Base-by-base conservation (phyloP, 1,140 invertebrate genomes). In the Saccostrea echinata region DNA sequence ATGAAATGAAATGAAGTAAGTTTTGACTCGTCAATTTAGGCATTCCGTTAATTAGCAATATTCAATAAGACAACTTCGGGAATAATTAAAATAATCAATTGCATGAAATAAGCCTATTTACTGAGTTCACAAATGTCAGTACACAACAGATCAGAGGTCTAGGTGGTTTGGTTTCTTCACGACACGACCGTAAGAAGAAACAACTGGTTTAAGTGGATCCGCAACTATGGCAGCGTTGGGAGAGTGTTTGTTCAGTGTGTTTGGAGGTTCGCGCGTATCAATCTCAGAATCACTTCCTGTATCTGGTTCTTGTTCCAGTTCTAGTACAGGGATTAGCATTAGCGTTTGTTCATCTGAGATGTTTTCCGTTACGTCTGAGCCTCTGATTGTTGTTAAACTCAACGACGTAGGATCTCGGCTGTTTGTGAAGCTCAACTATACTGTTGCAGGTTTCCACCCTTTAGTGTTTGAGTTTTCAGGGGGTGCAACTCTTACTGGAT, bases 341-440 rank as follows among this genome's bases (percentile, higher is more conserved):
- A 27, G 4, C 18, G 21, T 8, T 84, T 64, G 84, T 6, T 9
- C 53, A 12, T 84, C 85, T 33, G n/a, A 82, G 18, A 53, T 87
- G 86, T 84, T 87, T 82, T 27, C 76, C 12, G 53, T 87, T 87
- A 87, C n/a, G n/a, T n/a, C n/a, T n/a, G n/a, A n/a, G n/a, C n/a
- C n/a, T n/a, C n/a, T n/a, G n/a, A n/a, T n/a, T n/a, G n/a, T n/a
- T n/a, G n/a, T n/a, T n/a, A n/a, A n/a, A n/a, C n/a, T n/a, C n/a
- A n/a, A n/a, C 80, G 6, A 84, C 27, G 57, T 87, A 87, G 11
- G 86, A 84, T 61, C 86, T 52, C 16, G 57, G 86, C 52, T 87
- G 43, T 51, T 57, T 84, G 12, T 61, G 57, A 18, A 3, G 24
- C 27, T 76, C 51, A 68, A 71, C 35, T 61, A 87, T 61, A 87